These are phyloP conservation scores for Cairina moschata DNA, from an alignment of 2,113 vertebrate species.

Conservation along the genomic window DNA sequence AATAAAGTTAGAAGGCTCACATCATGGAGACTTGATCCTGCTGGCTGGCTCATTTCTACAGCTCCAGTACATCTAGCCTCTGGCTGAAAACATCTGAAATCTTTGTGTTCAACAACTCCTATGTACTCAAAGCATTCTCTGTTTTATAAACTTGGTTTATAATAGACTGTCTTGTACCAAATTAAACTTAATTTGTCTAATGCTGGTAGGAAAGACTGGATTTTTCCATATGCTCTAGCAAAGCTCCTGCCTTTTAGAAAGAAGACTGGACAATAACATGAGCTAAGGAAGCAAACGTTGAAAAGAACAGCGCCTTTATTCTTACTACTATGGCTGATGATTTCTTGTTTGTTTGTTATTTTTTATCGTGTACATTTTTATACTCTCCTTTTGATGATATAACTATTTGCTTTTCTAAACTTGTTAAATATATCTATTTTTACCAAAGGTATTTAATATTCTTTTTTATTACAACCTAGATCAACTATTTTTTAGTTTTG, in stretches of 20 bases:
- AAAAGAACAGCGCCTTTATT: constrained; percentile 70
- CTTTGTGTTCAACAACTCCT: constrained; percentile 61
- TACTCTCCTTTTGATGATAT: constrained; percentile 80
- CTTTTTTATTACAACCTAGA: constrained; percentile 81
- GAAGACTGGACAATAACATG: constrained; percentile 60
- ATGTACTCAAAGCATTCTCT: constrained; percentile 37
- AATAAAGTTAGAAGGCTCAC: constrained; percentile 20
- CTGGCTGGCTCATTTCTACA: constrained; percentile 63
- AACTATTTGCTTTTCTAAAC: constrained; percentile 85
- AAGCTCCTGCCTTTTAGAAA: constrained; percentile 67
- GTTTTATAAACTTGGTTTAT: constrained; percentile 63
- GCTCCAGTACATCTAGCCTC: constrained; percentile 58
- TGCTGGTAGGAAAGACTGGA: constrained; percentile 73
- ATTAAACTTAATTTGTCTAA: constrained; percentile 60
- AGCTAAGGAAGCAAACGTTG: constrained; percentile 65
- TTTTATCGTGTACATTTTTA: constrained; percentile 86
- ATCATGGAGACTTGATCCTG: constrained; percentile 51
- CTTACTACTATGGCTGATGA: constrained; percentile 66
- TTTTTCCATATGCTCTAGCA: constrained; percentile 53
- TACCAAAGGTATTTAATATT: constrained; percentile 92
- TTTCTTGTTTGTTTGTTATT: constrained; percentile 72
- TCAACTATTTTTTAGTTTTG: constrained; percentile 79
- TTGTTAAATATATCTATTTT: constrained; percentile 88
- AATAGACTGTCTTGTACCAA: constrained; percentile 53
- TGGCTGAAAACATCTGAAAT: constrained; percentile 70